These are phyloP conservation scores for Drosophila rellima DNA, from an alignment of 2,888 invertebrate species.

Conservation along the genomic window DNA sequence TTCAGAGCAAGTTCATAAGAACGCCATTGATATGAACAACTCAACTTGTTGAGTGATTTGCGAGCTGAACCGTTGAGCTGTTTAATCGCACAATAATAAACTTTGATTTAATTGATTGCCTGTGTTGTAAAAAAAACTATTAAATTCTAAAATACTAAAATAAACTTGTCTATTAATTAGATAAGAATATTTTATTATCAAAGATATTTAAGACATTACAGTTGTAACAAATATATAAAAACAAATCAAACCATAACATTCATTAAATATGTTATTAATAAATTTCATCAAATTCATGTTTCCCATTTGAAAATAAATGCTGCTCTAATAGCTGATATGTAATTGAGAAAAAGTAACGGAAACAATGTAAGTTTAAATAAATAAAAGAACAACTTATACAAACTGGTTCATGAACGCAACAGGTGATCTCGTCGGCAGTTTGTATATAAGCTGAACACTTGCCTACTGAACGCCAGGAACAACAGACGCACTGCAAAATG, in stretches of 20 bases:
- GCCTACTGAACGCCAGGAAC: constrained; percentile 8
- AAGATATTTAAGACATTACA: background rate
- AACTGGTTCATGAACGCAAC: constrained; percentile 7
- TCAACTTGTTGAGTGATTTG: background rate
- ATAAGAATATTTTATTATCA: background rate
- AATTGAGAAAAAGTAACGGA: background rate
- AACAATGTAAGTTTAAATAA: background rate
- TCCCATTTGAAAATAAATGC: background rate
- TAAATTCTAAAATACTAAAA: background rate
- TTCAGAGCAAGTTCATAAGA: background rate
- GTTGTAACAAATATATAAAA: background rate
- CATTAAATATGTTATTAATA: too few species aligned
- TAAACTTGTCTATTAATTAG: background rate
- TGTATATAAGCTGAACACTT: constrained; percentile 25
- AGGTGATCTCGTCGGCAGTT: constrained; percentile 15
- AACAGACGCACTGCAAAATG: constrained; percentile 63
- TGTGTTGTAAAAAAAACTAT: too few species aligned
- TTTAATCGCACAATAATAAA: background rate
- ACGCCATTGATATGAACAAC: background rate
- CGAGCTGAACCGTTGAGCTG: background rate
- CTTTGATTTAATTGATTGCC: too few species aligned
- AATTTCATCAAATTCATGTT: too few species aligned
- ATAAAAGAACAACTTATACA: background rate
- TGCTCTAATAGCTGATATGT: background rate
- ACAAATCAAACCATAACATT: background rate